These are phyloP conservation scores for Orius insidiosus DNA, from an alignment of 1,140 invertebrate species.

Conservation along the genomic window DNA sequence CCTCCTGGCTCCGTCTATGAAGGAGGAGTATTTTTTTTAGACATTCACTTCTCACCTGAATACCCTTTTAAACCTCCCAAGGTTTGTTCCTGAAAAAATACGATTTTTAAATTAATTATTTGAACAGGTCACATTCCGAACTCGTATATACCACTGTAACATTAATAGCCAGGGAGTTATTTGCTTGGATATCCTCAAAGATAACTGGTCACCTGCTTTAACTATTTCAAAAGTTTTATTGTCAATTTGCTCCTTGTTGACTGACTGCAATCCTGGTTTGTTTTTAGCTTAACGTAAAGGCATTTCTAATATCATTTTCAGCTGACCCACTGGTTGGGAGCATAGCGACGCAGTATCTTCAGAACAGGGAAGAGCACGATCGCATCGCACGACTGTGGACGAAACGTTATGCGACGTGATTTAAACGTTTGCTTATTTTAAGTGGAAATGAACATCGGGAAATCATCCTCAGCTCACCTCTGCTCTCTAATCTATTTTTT, in stretches of 20 bases:
- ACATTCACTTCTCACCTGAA: conserved; percentile 89
- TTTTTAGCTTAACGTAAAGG: no score
- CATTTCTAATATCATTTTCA: conserved; percentile 32
- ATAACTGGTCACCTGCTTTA: conserved; percentile 89
- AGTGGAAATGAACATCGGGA: no score
- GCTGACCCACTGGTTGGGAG: conserved; percentile 95
- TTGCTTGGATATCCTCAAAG: conserved; percentile 87
- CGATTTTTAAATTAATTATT: background rate
- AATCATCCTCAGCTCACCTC: no score
- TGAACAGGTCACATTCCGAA: conserved; percentile 79
- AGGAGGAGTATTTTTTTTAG: conserved; percentile 87
- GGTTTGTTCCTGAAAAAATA: conserved; percentile 32
- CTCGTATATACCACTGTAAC: conserved; percentile 92
- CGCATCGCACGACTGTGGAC: conserved; percentile 95
- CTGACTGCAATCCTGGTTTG: conserved; percentile 82
- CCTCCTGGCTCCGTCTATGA: conserved; percentile 87
- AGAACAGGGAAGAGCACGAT: conserved; percentile 95
- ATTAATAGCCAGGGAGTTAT: conserved; percentile 94
- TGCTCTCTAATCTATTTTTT: no score
- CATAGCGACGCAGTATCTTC: conserved; percentile 94
- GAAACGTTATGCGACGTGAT: conserved; percentile 91
- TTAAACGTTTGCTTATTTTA: conserved; percentile 14
- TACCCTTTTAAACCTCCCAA: conserved; percentile 96
- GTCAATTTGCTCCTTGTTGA: conserved; percentile 87
- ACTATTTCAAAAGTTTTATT: conserved; percentile 89